Base-by-base conservation (phyloP, 2,888 invertebrate species). In the Eilema sororculum region DNA sequence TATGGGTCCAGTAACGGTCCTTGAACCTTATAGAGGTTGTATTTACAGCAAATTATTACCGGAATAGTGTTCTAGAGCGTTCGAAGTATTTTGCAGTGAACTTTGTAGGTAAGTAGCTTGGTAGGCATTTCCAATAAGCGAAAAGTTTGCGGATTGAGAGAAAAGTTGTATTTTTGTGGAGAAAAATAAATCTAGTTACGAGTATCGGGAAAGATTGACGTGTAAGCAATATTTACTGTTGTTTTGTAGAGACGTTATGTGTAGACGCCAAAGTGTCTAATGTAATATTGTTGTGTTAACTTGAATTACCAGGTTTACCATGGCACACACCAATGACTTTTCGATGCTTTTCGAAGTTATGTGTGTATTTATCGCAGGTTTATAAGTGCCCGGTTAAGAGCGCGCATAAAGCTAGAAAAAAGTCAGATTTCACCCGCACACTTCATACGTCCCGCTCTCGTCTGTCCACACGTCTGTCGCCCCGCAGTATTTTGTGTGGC, bases 1-100 rank as follows among this genome's bases (percentile, higher is more conserved):
- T 88, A 85, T 80, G 78, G 68, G 81, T 80, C 79, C 78, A 80
- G 76, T 80, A 78, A 80, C 83, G 89, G 89, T 87, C 88, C 83
- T 86, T 89, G 88, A 89, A 87, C 90, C 81, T 79, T 59, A 72
- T 74, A 75, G 67, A 76, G 72, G 73, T 61, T 57, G 57, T 56
- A 52, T 60, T 57, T 25, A 41, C 65, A 28, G 78, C 73, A 78
- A 74, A 73, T 79, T 75, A 75, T 64, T 63, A 61, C 58, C n/a
- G 52, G 58, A 65, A 65, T 56, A 68, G 24, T 25, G 57, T 57
- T 60, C 52, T 60, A 16, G 28, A 60, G 9, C n/a, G 60, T 56
- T 56, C 60, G 25, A 25, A 22, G 52, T 60, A 33, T 16, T 65
- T 56, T 16, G 56, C 28, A 16, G 13, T 10, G 41, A 20, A 30